A percentile compares a stretch with the other conserved stretches of the same genome.
phyloP scores from a whole-genome alignment of 2,888 invertebrate genomes.

The Calameuta filiformis region DNA sequence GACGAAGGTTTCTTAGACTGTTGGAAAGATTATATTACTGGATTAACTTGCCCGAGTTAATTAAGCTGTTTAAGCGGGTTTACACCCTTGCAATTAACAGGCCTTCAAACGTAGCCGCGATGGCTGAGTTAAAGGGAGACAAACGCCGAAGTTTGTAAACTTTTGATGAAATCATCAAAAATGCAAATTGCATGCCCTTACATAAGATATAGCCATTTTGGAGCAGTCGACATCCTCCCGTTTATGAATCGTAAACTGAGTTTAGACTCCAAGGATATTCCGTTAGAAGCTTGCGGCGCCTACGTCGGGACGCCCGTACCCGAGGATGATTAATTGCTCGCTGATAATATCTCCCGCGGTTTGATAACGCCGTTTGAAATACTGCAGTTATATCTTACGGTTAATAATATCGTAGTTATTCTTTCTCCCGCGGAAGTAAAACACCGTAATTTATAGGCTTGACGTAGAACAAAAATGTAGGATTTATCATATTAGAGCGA shows the following conservation, averaged over 20 bases:
- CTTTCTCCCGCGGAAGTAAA: not conserved
- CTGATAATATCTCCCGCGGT: not conserved
- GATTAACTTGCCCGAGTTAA: not conserved
- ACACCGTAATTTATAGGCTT: not conserved
- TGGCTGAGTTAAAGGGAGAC: not conserved
- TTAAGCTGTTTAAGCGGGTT: slow-evolving; percentile 1
- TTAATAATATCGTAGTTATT: not conserved
- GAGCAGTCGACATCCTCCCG: not conserved
- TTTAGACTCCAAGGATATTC: not conserved
- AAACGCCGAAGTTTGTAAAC: not conserved
- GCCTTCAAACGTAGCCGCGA: not conserved
- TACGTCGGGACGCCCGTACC: not conserved
- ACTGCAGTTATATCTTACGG: not conserved
- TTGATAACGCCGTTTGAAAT: not conserved
- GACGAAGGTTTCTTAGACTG: not conserved
- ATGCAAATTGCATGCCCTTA: not conserved
- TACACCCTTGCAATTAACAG: not conserved
- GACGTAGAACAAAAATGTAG: not conserved
- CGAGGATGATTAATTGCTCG: not conserved
- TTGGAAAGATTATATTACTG: not conserved
- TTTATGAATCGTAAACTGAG: not conserved
- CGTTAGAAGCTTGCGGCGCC: not conserved
- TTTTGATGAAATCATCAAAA: not conserved
- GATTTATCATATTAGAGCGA: not conserved
- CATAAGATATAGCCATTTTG: not conserved